Evolutionary conservation across 2,888 invertebrate genomes (phyloP).

Genomic region (Steinernema scapterisci): DNA sequence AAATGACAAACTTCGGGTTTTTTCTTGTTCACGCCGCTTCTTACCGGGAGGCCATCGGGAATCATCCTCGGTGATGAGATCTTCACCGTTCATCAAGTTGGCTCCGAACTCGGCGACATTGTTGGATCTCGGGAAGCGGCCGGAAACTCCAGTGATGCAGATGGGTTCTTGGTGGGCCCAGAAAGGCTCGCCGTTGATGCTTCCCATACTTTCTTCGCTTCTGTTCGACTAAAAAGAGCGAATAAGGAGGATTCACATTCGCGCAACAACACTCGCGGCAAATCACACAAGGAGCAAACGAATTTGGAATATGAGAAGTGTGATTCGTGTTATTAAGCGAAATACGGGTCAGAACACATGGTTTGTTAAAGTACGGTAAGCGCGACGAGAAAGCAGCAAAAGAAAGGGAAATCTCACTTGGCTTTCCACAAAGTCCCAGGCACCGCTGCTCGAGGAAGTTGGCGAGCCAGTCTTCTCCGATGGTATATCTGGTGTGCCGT

Average conservation of each 20-base stretch:
- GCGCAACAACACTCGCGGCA: too few species aligned
- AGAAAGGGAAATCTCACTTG: slow-evolving; percentile 15
- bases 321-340: neutral
- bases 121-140: slow-evolving; percentile 84
- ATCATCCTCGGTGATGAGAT: slow-evolving; percentile 89
- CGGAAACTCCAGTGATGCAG: slow-evolving; percentile 71
- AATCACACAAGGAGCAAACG: too few species aligned
- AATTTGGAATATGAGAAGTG: too few species aligned
- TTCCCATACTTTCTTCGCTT: slow-evolving; percentile 8
- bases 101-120: slow-evolving; percentile 89
- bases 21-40: neutral
- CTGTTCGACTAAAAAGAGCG: slow-evolving; percentile 7
- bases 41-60: slow-evolving; percentile 81
- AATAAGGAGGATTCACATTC: neutral
- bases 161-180: slow-evolving; percentile 69
- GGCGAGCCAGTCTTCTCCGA: slow-evolving; percentile 27
- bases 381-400: neutral
- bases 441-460: slow-evolving; percentile 15
- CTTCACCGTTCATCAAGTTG: slow-evolving; percentile 85
- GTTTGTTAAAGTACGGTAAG: neutral
- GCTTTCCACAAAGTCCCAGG: slow-evolving; percentile 25
- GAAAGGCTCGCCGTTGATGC: slow-evolving; percentile 47
- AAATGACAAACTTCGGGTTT: slow-evolving; percentile 34
- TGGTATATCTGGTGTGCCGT: slow-evolving; percentile 13
- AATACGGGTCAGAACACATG: neutral